These are phyloP conservation scores for Heterotis niloticus DNA, from an alignment of 2,113 vertebrate genomes.

Conservation along the genomic window DNA sequence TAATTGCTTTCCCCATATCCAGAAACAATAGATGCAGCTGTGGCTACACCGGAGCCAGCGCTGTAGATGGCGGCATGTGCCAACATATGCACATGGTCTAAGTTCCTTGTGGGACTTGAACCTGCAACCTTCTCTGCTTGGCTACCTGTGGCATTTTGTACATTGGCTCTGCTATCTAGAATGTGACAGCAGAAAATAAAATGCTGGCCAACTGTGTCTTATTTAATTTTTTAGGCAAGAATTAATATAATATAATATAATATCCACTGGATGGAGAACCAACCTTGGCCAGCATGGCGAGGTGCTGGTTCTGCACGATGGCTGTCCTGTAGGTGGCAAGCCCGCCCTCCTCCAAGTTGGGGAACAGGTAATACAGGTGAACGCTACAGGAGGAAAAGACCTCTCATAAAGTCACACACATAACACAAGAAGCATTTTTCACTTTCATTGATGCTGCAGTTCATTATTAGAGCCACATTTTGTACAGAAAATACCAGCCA, in stretches of 20 bases:
- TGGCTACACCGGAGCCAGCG: conserved; percentile 36
- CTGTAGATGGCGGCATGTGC: conserved; percentile 24
- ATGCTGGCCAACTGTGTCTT: too few relatives aligned
- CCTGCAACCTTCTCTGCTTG: neutral
- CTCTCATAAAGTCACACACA: neutral
- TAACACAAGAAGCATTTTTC: too few relatives aligned
- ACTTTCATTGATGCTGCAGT: too few relatives aligned
- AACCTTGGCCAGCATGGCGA: conserved; percentile 98
- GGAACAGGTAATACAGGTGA: conserved; percentile 95
- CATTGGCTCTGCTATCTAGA: too few relatives aligned
- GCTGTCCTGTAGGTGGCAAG: conserved; percentile 94
- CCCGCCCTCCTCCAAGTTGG: conserved; percentile 89
- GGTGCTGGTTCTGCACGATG: conserved; percentile 97
- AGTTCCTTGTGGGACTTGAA: neutral
- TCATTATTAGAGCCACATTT: too few relatives aligned
- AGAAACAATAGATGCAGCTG: conserved; percentile 57
- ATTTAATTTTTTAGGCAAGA: neutral
- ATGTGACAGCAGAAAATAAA: too few relatives aligned
- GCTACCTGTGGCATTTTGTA: neutral
- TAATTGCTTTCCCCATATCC: conserved; percentile 67
- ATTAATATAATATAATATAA: neutral
- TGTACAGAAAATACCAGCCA: neutral
- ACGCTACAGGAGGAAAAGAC: conserved; percentile 67
- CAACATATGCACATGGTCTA: neutral
- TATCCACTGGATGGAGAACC: neutral